These are phyloP conservation scores for Calliopum simillimum DNA, from an alignment of 2,888 invertebrate genomes.

Conservation along the genomic window DNA sequence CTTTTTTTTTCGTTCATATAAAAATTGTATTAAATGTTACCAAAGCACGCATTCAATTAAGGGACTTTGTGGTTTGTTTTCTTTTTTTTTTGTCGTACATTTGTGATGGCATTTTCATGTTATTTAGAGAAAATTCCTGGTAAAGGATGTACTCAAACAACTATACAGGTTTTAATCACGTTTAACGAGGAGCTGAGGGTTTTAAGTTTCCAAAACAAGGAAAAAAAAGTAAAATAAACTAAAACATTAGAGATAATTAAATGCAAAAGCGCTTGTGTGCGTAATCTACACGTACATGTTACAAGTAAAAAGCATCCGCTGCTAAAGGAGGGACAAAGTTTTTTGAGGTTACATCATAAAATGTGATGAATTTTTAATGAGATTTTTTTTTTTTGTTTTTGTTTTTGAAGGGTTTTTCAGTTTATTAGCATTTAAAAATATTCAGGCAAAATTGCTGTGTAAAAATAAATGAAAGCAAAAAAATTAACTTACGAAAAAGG, in stretches of 20 bases:
- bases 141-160: slow-evolving; percentile 38
- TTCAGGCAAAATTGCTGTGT: background rate
- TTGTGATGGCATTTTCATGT: slow-evolving; percentile 22
- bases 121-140: slow-evolving; percentile 43
- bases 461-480: background rate
- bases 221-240: slow-evolving; percentile 4
- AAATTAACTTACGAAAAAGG: slow-evolving; percentile 15
- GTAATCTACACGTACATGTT: background rate
- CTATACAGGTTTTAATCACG: slow-evolving; percentile 34
- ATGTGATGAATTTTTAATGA: too few relatives aligned
- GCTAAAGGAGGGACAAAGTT: background rate
- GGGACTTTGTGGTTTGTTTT: background rate
- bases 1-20: background rate
- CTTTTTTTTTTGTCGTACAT: background rate
- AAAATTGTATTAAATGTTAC: slow-evolving; percentile 9
- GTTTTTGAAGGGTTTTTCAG: too few relatives aligned
- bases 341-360: background rate
- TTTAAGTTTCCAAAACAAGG: slow-evolving; percentile 14
- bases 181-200: slow-evolving; percentile 23
- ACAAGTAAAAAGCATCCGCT: too few relatives aligned
- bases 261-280: background rate
- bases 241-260: background rate
- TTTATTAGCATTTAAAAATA: slow-evolving; percentile 7
- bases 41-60: slow-evolving; percentile 15
- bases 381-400: too few relatives aligned